Percentiles rank a stretch among this genome's conserved stretches.
phyloP scores from a whole-genome alignment of 2,113 vertebrate species.

The Canis aureus region DNA sequence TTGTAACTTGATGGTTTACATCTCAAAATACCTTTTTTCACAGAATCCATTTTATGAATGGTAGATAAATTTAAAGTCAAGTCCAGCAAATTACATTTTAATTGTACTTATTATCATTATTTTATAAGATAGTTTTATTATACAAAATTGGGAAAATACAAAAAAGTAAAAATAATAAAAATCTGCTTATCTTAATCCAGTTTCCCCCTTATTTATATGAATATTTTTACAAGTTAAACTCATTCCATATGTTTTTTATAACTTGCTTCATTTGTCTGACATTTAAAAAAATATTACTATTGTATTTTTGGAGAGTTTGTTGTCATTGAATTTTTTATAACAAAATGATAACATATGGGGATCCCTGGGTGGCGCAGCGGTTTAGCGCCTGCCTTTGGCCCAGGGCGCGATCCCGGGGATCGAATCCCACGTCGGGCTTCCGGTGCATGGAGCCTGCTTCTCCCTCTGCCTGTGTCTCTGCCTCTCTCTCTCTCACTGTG shows the following conservation, averaged over 20 bases:
- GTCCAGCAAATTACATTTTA: neutral
- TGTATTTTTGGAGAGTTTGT: neutral
- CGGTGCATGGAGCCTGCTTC: no score
- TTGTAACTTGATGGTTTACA: neutral
- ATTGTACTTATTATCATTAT: neutral
- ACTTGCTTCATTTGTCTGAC: slow-evolving; percentile 1
- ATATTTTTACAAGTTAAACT: slow-evolving; percentile 22
- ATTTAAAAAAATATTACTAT: neutral
- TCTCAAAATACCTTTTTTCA: neutral
- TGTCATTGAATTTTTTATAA: neutral
- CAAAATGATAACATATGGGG: neutral
- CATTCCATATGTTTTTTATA: neutral
- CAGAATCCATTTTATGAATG: neutral
- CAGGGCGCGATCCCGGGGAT: no score
- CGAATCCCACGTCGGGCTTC: no score
- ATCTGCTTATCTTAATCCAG: neutral
- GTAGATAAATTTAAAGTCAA: neutral
- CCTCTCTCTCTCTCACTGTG: no score
- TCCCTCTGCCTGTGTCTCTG: no score
- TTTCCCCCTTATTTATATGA: neutral
- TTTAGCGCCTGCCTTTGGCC: no score
- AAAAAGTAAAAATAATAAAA: slow-evolving; percentile 20
- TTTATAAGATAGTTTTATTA: slow-evolving; percentile 29
- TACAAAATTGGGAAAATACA: neutral
- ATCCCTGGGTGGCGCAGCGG: no score